Percentiles rank a stretch among this genome's conserved stretches.
These are phyloP conservation scores for Bergia puertoricense DNA, from an alignment of 92 coral and sea anemone genomes.

Conservation along the genomic window DNA sequence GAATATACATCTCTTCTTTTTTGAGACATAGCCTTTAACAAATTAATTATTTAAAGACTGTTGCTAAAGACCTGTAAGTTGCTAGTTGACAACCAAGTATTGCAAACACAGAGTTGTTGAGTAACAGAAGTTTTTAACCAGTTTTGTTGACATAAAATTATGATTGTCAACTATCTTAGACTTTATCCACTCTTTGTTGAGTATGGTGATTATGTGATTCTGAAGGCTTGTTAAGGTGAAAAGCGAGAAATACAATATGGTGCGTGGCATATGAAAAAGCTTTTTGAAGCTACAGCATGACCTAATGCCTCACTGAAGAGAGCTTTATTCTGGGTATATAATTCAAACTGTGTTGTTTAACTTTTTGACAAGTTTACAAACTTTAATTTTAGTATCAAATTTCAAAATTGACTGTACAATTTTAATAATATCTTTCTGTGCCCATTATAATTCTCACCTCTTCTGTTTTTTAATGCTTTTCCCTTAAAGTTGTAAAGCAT, in stretches of 20 bases:
- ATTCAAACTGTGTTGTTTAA: neutral
- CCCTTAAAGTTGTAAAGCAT: neutral
- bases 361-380: neutral
- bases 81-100: conserved; percentile 64
- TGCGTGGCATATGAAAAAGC: too few relatives aligned
- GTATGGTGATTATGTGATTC: neutral
- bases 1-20: neutral
- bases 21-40: neutral
- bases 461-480: too few relatives aligned
- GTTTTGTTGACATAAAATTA: conserved; percentile 2
- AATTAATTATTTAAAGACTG: conserved; percentile 51
- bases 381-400: too few relatives aligned
- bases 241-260: neutral
- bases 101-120: conserved; percentile 48
- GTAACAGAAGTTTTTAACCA: neutral
- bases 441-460: too few relatives aligned
- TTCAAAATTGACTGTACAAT: neutral
- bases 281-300: neutral
- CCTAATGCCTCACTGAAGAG: neutral
- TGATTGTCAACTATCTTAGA: neutral
- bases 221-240: neutral
- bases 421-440: too few relatives aligned
- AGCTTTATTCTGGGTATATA: neutral
- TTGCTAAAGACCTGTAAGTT: neutral
- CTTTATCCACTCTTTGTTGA: neutral